Conservation (phyloP, 1,140 invertebrate species). For the Lethocerus indicus region DNA sequence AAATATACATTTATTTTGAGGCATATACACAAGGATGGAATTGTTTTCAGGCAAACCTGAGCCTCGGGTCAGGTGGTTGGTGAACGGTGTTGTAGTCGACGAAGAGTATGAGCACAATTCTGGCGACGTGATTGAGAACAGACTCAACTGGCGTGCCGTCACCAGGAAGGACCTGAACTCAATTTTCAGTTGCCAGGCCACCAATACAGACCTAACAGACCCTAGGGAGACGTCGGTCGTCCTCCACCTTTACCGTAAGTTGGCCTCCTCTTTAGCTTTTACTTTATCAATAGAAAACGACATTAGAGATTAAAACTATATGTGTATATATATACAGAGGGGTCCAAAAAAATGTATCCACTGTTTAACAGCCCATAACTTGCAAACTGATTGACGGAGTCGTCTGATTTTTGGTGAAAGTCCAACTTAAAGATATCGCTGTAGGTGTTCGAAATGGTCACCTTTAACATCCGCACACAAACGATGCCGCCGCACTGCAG, state of each 20-base stretch:
- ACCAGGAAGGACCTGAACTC: constrained; percentile 60
- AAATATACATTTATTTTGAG: too few relatives aligned
- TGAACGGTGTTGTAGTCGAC: constrained; percentile 57
- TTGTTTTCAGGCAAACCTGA: constrained; percentile 32
- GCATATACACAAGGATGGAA: too few relatives aligned
- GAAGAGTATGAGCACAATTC: constrained; percentile 64
- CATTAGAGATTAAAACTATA: background rate
- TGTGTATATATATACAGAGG: background rate
- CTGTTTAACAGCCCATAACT: too few relatives aligned
- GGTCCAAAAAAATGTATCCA: too few relatives aligned
- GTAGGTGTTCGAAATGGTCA: too few relatives aligned
- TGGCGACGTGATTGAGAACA: constrained; percentile 70
- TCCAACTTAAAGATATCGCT: too few relatives aligned
- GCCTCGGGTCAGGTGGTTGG: constrained; percentile 37
- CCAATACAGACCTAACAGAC: constrained; percentile 61
- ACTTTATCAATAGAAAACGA: background rate
- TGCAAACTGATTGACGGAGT: too few relatives aligned
- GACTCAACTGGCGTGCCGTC: constrained; percentile 48
- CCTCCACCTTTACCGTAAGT: constrained; percentile 71
- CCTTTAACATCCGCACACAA: too few relatives aligned
- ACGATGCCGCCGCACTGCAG: too few relatives aligned
- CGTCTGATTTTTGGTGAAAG: too few relatives aligned
- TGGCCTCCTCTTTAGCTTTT: background rate
- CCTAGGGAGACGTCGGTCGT: constrained; percentile 54
- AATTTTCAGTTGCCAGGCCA: constrained; percentile 67